These are phyloP conservation scores for Oreochromis grahami DNA, from an alignment of 2,797 vertebrate genomes.

Conservation along the genomic window DNA sequence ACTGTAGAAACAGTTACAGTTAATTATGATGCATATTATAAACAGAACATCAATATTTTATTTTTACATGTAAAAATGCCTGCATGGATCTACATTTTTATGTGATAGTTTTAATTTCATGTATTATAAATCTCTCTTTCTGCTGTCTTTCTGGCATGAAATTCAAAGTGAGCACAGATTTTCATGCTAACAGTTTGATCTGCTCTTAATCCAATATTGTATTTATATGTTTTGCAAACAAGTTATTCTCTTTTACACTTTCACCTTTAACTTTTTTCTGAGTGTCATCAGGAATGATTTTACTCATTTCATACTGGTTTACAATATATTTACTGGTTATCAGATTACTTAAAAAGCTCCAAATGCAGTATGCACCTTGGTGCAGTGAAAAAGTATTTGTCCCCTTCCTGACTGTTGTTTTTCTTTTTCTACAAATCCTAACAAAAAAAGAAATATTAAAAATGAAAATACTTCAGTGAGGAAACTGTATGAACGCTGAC, in stretches of 20 bases:
- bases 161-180: background rate
- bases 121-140: background rate
- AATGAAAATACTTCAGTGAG: background rate
- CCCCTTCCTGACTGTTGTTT: background rate
- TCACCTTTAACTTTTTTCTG: background rate
- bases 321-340: background rate
- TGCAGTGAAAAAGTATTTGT: background rate
- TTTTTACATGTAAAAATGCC: background rate
- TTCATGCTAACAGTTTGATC: background rate
- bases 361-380: fast-evolving
- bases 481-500: background rate
- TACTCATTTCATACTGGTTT: background rate
- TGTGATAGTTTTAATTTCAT: background rate
- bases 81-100: background rate
- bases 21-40: fast-evolving
- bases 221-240: background rate
- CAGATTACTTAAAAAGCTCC: background rate
- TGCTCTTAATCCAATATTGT: background rate
- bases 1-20: background rate
- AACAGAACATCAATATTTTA: background rate
- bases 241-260: background rate
- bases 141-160: background rate
- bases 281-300: background rate
- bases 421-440: background rate
- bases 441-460: background rate